phyloP scores from a whole-genome alignment of 2,113 vertebrate species.

The Dunckerocampus dactyliophorus region DNA sequence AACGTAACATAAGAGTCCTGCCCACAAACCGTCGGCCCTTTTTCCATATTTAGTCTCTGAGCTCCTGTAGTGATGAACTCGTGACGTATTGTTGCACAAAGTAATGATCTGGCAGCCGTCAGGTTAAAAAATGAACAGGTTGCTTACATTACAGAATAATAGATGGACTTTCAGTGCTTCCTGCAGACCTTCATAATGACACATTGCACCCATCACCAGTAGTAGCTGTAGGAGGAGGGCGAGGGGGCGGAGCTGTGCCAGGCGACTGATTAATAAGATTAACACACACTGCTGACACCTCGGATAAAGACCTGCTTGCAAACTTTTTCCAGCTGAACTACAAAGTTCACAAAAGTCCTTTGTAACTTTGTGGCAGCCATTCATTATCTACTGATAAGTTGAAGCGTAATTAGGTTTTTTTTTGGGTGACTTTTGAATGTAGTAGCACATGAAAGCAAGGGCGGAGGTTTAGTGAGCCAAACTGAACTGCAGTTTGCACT shows the following conservation, averaged over 20 bases:
- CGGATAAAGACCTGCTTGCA: constrained; percentile 40
- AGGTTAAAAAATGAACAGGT: constrained; percentile 17
- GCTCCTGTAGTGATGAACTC: too few relatives aligned
- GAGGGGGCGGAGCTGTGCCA: constrained; percentile 40
- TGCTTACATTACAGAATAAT: background rate
- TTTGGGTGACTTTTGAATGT: background rate
- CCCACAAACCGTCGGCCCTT: too few relatives aligned
- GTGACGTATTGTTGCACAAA: background rate
- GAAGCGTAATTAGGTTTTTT: background rate
- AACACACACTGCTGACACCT: constrained; percentile 54
- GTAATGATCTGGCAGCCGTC: background rate
- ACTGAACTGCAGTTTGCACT: too few relatives aligned
- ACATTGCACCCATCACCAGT: constrained; percentile 41
- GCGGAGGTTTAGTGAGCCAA: too few relatives aligned
- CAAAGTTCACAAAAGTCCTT: constrained; percentile 26
- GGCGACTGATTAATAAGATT: constrained; percentile 58
- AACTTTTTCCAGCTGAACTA: constrained; percentile 23
- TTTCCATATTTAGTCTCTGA: too few relatives aligned
- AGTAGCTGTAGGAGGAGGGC: background rate
- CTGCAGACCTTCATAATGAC: constrained; percentile 24
- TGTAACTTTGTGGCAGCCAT: background rate
- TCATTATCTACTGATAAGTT: background rate
- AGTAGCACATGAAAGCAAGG: background rate
- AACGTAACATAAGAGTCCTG: too few relatives aligned
- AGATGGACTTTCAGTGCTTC: constrained; percentile 8